A percentile compares a stretch with the other conserved stretches of the same genome.
These are phyloP conservation scores for Bos indicus DNA, from an alignment of 2,113 vertebrate species.

Conservation along the genomic window DNA sequence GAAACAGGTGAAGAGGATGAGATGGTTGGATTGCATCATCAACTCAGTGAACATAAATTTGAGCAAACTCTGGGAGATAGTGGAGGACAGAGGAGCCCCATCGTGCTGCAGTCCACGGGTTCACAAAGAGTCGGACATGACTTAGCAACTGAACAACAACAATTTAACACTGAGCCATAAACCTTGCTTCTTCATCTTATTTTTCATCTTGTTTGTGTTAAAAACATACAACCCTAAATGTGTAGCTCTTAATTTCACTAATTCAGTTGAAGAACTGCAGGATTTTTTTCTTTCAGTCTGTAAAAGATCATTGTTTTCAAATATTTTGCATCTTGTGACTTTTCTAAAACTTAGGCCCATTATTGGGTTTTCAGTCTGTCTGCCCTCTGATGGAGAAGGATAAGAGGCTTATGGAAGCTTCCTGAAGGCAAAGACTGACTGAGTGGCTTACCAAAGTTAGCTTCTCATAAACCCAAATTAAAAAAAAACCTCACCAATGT, in stretches of 20 bases:
- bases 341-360: neutral
- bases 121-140: neutral
- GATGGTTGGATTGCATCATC: neutral
- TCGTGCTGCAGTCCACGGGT: fast-evolving
- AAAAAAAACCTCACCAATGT: neutral
- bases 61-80: neutral
- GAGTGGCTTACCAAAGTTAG: neutral
- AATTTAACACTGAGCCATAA: neutral
- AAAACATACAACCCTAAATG: neutral
- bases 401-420: neutral
- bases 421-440: neutral
- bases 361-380: neutral
- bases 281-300: neutral
- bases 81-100: neutral
- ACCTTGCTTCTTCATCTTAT: neutral
- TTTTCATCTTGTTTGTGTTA: neutral
- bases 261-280: neutral
- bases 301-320: constrained; percentile 6
- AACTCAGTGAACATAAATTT: neutral
- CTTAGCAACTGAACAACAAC: neutral
- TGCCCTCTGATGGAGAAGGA: neutral
- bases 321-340: neutral
- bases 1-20: neutral
- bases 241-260: neutral
- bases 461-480: neutral